Percentiles rank a stretch among this genome's conserved stretches.
Evolutionary conservation across 2,888 invertebrate species (phyloP).

Genomic region (Abrostola triplasia): DNA sequence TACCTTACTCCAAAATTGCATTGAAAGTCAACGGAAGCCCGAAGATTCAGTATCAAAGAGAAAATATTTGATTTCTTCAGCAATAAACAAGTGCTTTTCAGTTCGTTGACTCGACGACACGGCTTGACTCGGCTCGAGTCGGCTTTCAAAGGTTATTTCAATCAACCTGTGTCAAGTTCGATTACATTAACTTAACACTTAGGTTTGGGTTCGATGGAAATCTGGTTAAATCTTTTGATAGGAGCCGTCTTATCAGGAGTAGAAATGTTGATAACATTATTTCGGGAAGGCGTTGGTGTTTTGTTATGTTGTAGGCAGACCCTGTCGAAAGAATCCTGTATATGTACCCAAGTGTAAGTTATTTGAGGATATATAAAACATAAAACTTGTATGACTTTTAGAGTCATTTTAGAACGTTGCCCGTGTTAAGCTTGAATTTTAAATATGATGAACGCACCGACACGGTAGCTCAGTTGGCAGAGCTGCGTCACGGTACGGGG

Average conservation of each 20-base stretch:
- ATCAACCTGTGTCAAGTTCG: constrained; percentile 32
- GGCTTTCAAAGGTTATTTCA: constrained; percentile 37
- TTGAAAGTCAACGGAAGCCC: constrained; percentile 24
- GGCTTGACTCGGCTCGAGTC: constrained; percentile 18
- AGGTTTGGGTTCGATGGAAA: constrained; percentile 13
- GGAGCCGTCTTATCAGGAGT: constrained; percentile 8
- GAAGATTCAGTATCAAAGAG: constrained; percentile 32
- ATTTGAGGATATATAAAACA: too few relatives aligned
- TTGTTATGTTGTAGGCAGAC: not conserved
- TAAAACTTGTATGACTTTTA: too few relatives aligned
- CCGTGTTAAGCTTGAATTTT: too few relatives aligned
- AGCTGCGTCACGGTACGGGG: too few relatives aligned
- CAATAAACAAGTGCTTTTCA: constrained; percentile 45
- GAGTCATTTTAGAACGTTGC: too few relatives aligned
- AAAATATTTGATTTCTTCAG: constrained; percentile 43
- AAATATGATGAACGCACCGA: too few relatives aligned
- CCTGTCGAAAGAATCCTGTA: not conserved
- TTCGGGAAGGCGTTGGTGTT: not conserved
- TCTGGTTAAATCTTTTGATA: constrained; percentile 6
- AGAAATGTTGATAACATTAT: constrained; percentile 3
- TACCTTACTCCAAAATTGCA: constrained; percentile 24
- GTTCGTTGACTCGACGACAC: constrained; percentile 43
- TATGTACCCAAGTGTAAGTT: too few relatives aligned
- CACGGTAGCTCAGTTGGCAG: too few relatives aligned
- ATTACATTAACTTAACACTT: constrained; percentile 37